These are phyloP conservation scores for Coreius guichenoti DNA, from an alignment of 2,797 vertebrate genomes.

Conservation along the genomic window DNA sequence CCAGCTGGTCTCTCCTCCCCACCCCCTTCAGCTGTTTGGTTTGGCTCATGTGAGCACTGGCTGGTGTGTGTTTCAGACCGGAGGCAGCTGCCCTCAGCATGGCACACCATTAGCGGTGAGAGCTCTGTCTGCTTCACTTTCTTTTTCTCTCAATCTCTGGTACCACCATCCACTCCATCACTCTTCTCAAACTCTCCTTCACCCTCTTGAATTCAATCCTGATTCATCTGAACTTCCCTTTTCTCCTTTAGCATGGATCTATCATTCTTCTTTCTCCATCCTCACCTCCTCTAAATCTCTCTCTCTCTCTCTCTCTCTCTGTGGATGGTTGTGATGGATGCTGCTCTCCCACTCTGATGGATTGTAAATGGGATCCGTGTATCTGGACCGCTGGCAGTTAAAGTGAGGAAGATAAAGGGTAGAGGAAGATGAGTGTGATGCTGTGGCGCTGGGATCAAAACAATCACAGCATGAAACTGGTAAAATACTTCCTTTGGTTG, in stretches of 20 bases:
- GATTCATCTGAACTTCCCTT: neutral
- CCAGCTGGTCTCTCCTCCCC: slow-evolving; percentile 64
- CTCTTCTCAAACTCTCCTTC: slow-evolving; percentile 9
- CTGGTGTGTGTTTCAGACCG: slow-evolving; percentile 34
- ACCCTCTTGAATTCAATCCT: neutral
- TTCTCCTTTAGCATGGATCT: slow-evolving; percentile 34
- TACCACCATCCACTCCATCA: neutral
- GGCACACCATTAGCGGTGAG: slow-evolving; percentile 27
- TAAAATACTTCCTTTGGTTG: slow-evolving; percentile 71
- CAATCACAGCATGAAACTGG: slow-evolving; percentile 93
- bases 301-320: slow-evolving; percentile 5
- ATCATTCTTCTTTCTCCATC: neutral
- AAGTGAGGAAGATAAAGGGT: slow-evolving; percentile 52
- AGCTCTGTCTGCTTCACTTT: slow-evolving; percentile 19
- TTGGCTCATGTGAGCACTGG: slow-evolving; percentile 40
- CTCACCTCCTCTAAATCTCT: slow-evolving; percentile 1
- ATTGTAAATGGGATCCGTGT: slow-evolving; percentile 32
- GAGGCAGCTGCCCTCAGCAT: slow-evolving; percentile 34
- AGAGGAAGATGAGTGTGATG: slow-evolving; percentile 86
- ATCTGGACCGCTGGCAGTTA: slow-evolving; percentile 76
- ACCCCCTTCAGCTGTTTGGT: slow-evolving; percentile 48
- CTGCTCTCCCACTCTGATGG: slow-evolving; percentile 55
- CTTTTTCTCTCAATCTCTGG: slow-evolving; percentile 24
- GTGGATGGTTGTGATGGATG: slow-evolving; percentile 59
- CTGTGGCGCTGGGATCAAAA: slow-evolving; percentile 92